Conservation (phyloP, 2,797 vertebrate species). For the Varecia variegata region DNA sequence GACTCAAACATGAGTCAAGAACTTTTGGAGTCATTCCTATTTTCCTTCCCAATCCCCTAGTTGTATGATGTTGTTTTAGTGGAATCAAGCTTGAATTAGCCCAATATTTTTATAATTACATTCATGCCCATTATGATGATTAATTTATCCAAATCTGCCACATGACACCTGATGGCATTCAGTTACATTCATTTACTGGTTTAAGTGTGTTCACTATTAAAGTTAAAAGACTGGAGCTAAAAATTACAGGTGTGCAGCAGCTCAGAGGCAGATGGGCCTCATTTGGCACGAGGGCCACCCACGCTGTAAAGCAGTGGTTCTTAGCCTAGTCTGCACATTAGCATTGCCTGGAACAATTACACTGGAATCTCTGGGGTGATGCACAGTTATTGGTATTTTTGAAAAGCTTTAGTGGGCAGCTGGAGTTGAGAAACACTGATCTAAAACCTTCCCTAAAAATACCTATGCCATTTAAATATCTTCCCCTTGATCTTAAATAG, state of each 20-base stretch:
- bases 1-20: neutral
- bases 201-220: neutral
- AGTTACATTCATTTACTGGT: neutral
- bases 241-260: neutral
- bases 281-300: neutral
- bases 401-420: neutral
- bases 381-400: neutral
- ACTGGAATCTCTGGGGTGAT: neutral
- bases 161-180: neutral
- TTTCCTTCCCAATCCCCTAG: neutral
- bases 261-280: neutral
- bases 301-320: neutral
- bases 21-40: neutral
- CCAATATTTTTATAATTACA: conserved; percentile 16
- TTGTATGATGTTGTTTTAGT: neutral
- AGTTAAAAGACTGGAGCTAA: conserved; percentile 3
- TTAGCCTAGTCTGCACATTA: neutral
- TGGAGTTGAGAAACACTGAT: neutral
- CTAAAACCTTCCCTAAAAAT: neutral
- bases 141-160: neutral
- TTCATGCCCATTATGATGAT: neutral
- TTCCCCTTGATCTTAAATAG: neutral
- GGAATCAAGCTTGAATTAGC: neutral
- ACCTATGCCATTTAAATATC: neutral
- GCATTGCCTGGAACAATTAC: neutral